phyloP scores from a whole-genome alignment of 1,140 invertebrate species.

The Calliopsis andreniformis region DNA sequence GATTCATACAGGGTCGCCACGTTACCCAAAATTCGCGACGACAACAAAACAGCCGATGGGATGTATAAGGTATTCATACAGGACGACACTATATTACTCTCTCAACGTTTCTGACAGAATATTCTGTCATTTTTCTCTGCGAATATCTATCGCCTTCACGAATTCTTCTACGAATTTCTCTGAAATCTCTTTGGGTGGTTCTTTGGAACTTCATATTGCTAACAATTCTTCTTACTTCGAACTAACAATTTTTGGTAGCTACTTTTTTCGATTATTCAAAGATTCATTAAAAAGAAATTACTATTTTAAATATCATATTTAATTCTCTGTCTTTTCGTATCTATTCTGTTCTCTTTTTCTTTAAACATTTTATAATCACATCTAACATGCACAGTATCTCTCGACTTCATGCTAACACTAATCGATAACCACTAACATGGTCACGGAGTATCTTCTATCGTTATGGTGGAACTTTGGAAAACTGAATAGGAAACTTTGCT shows the following conservation, averaged over 20 bases:
- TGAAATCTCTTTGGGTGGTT: not conserved
- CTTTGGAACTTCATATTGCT: not conserved
- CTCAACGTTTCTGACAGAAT: slow-evolving; percentile 2
- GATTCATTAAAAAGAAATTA: no score
- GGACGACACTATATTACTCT: slow-evolving; percentile 28
- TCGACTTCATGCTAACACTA: not conserved
- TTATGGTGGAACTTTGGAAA: no score
- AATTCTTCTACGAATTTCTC: no score
- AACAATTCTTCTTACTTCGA: not conserved
- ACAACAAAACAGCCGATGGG: slow-evolving; percentile 96
- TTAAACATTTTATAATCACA: not conserved
- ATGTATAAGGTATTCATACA: slow-evolving; percentile 90
- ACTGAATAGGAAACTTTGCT: not conserved
- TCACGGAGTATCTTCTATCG: no score
- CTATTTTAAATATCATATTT: no score
- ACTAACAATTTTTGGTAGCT: not conserved
- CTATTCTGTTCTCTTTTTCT: not conserved
- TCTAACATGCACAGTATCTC: not conserved
- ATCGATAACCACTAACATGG: no score
- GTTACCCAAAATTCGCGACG: slow-evolving; percentile 92
- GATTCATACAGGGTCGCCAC: slow-evolving; percentile 97
- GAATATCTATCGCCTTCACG: not conserved
- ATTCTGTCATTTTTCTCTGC: slow-evolving; percentile 5
- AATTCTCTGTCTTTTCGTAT: not conserved
- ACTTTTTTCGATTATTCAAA: no score